Conservation (phyloP, 1,140 invertebrate genomes). For the Helicoverpa zea region DNA sequence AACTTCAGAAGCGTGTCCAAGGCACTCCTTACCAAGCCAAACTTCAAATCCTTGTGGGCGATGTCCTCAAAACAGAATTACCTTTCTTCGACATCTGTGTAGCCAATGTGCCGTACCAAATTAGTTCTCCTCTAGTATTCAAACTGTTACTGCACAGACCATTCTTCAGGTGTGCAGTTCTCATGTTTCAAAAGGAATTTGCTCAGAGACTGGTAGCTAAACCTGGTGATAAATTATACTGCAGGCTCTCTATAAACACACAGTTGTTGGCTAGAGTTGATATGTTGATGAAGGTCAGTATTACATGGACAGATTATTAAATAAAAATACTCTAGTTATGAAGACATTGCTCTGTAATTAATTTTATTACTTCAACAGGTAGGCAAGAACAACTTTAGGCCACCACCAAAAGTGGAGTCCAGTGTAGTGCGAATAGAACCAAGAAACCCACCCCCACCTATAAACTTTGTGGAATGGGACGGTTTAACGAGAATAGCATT, state of each 20-base stretch:
- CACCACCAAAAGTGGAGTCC: slow-evolving; percentile 99
- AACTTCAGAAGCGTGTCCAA: slow-evolving; percentile 99
- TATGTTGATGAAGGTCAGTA: slow-evolving; percentile 97
- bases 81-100: slow-evolving; percentile 99
- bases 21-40: slow-evolving; percentile 95
- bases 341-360: slow-evolving; percentile 13
- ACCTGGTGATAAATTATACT: slow-evolving; percentile 99
- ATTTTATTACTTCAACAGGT: slow-evolving; percentile 87
- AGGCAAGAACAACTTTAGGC: slow-evolving; percentile 99
- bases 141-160: slow-evolving; percentile 97
- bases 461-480: slow-evolving; percentile 99
- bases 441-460: slow-evolving; percentile 97
- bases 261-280: slow-evolving; percentile 98
- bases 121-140: slow-evolving; percentile 99
- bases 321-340: neutral
- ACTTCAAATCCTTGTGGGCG: slow-evolving; percentile 97
- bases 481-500: slow-evolving; percentile 98
- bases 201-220: slow-evolving; percentile 98
- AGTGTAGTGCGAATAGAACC: slow-evolving; percentile 99
- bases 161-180: slow-evolving; percentile 96
- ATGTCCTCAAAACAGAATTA: slow-evolving; percentile 97
- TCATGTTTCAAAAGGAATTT: slow-evolving; percentile 99
- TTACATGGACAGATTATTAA: neutral
- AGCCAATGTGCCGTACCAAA: slow-evolving; percentile 99
- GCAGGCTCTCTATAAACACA: slow-evolving; percentile 98